Percentiles rank a stretch among this genome's conserved stretches.
Evolutionary conservation across 2,888 invertebrate species (phyloP).

Genomic region (Dynastes grantii): DNA sequence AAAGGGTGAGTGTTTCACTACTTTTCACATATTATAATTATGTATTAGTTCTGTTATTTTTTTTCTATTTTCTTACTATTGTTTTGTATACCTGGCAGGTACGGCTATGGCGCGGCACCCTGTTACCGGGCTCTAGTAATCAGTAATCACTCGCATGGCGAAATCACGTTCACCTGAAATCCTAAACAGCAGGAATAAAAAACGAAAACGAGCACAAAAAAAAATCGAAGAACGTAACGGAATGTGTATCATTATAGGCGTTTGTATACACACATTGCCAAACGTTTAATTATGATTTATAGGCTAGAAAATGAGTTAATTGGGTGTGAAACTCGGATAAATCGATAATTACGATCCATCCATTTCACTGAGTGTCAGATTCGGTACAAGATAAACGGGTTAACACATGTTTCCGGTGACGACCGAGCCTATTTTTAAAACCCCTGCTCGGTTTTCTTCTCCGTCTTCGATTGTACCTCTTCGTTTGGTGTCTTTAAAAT

Average conservation of each 20-base stretch:
- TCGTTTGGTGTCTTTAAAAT: background rate
- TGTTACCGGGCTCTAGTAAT: too few relatives aligned
- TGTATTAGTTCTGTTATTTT: too few relatives aligned
- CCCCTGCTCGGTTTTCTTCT: background rate
- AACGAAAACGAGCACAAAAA: background rate
- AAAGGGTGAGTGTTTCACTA: too few relatives aligned
- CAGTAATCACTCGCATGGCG: background rate
- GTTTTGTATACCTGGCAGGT: too few relatives aligned
- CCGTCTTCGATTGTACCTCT: background rate
- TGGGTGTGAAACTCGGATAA: slow-evolving; percentile 62
- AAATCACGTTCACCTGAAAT: slow-evolving; percentile 6
- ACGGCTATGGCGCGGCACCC: too few relatives aligned
- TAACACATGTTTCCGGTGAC: slow-evolving; percentile 62
- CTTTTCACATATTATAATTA: too few relatives aligned
- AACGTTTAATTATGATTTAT: slow-evolving; percentile 60
- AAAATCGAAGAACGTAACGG: background rate
- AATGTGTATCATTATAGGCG: slow-evolving; percentile 22
- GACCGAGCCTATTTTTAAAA: slow-evolving; percentile 39
- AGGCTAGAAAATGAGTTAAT: slow-evolving; percentile 59
- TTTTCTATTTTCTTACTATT: too few relatives aligned
- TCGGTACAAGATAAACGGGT: slow-evolving; percentile 57
- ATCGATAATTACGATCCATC: slow-evolving; percentile 61
- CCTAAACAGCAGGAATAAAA: background rate
- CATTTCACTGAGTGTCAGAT: slow-evolving; percentile 59
- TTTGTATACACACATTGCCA: slow-evolving; percentile 37